A percentile compares a stretch with the other conserved stretches of the same genome.
These are phyloP conservation scores for Volucella bombylans DNA, from an alignment of 2,888 invertebrate genomes.

Conservation along the genomic window DNA sequence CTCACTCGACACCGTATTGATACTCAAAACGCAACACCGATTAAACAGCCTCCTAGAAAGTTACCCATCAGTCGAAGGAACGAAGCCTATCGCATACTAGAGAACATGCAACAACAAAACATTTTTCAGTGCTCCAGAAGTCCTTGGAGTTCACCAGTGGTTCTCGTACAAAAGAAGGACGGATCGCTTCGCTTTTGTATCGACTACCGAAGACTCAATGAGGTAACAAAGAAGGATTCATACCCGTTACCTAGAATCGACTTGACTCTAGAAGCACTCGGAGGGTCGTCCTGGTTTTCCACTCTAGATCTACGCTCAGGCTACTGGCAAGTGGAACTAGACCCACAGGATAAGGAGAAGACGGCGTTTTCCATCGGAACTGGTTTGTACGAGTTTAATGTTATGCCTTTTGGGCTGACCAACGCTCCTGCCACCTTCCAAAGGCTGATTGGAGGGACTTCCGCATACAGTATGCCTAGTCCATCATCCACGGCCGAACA, in stretches of 20 bases:
- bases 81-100: neutral
- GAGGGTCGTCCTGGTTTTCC: neutral
- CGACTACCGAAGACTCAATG: no score
- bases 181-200: neutral
- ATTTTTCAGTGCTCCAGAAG: neutral
- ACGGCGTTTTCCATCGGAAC: constrained; percentile 2
- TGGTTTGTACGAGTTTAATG: neutral
- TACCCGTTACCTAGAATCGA: neutral
- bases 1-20: neutral
- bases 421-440: neutral
- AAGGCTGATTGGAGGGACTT: neutral
- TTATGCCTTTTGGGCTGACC: neutral
- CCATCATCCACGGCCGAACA: constrained; percentile 11
- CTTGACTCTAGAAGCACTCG: neutral
- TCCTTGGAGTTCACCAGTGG: neutral
- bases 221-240: no score
- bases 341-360: neutral
- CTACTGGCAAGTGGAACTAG: neutral
- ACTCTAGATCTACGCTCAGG: neutral
- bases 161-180: neutral
- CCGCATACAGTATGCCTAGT: neutral
- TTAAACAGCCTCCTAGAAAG: neutral
- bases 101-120: neutral
- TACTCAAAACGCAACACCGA: neutral
- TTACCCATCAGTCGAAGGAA: constrained; percentile 1